Evolutionary conservation across 1,140 invertebrate genomes (phyloP).

Genomic region (Drosophila sucinea): DNA sequence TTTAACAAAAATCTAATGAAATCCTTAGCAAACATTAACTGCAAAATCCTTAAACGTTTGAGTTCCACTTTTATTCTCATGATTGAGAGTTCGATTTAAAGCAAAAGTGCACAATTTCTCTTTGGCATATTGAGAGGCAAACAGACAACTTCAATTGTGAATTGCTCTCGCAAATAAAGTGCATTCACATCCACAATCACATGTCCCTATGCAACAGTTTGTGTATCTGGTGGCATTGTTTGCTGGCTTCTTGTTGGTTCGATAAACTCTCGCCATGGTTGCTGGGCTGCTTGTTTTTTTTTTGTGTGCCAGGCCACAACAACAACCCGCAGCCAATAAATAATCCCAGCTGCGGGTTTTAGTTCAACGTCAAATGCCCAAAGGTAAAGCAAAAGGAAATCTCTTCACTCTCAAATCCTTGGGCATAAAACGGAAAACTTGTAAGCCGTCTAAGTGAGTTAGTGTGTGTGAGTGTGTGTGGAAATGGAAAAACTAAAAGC

Average conservation of each 20-base stretch:
- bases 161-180: not conserved
- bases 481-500: constrained; percentile 65
- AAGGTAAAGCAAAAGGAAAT: constrained; percentile 63
- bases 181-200: not conserved
- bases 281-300: not conserved
- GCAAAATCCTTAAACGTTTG: not conserved
- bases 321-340: constrained; percentile 36
- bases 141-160: not conserved
- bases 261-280: constrained; percentile 24
- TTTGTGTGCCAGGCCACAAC: constrained; percentile 48
- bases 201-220: constrained; percentile 22
- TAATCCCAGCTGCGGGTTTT: constrained; percentile 42
- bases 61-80: not conserved
- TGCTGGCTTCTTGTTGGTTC: constrained; percentile 24
- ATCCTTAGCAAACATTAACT: no score
- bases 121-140: not conserved
- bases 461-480: constrained; percentile 16
- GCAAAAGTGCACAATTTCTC: no score
- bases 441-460: constrained; percentile 39
- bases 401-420: constrained; percentile 40
- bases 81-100: not conserved
- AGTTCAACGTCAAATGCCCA: constrained; percentile 61
- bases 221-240: constrained; percentile 10
- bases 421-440: constrained; percentile 73
- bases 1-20: no score